These are phyloP conservation scores for Drosophila subsilvestris DNA, from an alignment of 2,888 invertebrate species.

Conservation along the genomic window DNA sequence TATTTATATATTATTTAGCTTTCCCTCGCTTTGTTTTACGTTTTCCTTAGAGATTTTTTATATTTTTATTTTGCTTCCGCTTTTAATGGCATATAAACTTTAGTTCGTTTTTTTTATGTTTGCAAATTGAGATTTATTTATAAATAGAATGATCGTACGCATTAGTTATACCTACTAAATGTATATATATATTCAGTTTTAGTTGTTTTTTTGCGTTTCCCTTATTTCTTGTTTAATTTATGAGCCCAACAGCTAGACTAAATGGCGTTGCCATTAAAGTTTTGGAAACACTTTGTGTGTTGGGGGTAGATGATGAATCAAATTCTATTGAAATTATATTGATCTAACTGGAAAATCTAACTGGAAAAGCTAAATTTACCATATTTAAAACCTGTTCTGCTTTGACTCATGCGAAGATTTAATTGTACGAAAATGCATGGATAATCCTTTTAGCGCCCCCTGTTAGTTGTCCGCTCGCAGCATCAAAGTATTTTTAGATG, in stretches of 20 bases:
- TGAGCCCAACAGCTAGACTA: slow-evolving; percentile 42
- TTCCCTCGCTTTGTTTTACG: slow-evolving; percentile 18
- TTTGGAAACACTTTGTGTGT: background rate
- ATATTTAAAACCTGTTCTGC: too few relatives aligned
- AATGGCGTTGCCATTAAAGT: slow-evolving; percentile 37
- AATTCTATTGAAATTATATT: background rate
- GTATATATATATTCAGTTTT: slow-evolving; percentile 1
- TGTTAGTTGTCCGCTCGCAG: background rate
- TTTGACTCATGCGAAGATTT: background rate
- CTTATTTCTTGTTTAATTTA: slow-evolving; percentile 37
- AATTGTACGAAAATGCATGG: background rate
- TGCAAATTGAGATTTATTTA: slow-evolving; percentile 42
- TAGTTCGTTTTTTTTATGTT: slow-evolving; percentile 31
- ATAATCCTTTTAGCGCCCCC: background rate
- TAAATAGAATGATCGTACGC: slow-evolving; percentile 11
- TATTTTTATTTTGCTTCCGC: slow-evolving; percentile 28
- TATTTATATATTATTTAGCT: slow-evolving; percentile 23
- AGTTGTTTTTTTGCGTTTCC: slow-evolving; percentile 17
- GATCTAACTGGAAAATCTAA: background rate
- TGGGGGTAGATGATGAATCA: background rate
- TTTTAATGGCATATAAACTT: slow-evolving; percentile 61
- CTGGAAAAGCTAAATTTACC: background rate
- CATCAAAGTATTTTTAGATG: background rate
- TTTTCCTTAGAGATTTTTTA: slow-evolving; percentile 25
- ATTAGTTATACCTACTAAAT: background rate